A percentile compares a stretch with the other conserved stretches of the same genome.
phyloP scores from a whole-genome alignment of 1,140 invertebrate genomes.

The Achatina immaculata region DNA sequence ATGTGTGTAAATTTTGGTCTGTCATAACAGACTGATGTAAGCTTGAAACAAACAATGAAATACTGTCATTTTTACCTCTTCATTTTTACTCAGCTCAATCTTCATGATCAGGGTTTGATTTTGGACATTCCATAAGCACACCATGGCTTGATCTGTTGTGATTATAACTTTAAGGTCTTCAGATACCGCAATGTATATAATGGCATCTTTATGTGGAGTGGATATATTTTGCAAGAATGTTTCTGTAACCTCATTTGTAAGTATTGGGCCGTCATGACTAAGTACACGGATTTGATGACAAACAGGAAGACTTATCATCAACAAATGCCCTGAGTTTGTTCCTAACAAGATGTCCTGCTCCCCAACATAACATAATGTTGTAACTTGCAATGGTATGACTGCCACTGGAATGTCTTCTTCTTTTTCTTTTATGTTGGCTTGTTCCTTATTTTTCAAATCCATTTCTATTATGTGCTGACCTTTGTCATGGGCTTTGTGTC shows the following conservation, averaged over 20 bases:
- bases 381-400: background rate
- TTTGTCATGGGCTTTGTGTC: background rate
- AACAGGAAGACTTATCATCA: background rate
- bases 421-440: background rate
- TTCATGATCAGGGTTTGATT: slow-evolving; percentile 16
- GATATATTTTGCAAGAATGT: background rate
- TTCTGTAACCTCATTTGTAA: background rate
- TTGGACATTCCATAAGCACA: slow-evolving; percentile 27
- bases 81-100: background rate
- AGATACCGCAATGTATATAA: background rate
- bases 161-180: background rate
- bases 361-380: slow-evolving; percentile 19
- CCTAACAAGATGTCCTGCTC: slow-evolving; percentile 12
- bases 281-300: background rate
- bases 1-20: too few relatives aligned
- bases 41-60: too few relatives aligned
- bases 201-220: background rate
- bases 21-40: too few relatives aligned
- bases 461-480: background rate
- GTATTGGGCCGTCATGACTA: background rate
- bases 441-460: background rate
- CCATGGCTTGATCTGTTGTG: background rate
- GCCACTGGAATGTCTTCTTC: background rate
- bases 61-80: slow-evolving; percentile 16
- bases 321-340: slow-evolving; percentile 1